These are phyloP conservation scores for Capreolus pygargus DNA, from an alignment of 2,113 vertebrate genomes.

Conservation along the genomic window DNA sequence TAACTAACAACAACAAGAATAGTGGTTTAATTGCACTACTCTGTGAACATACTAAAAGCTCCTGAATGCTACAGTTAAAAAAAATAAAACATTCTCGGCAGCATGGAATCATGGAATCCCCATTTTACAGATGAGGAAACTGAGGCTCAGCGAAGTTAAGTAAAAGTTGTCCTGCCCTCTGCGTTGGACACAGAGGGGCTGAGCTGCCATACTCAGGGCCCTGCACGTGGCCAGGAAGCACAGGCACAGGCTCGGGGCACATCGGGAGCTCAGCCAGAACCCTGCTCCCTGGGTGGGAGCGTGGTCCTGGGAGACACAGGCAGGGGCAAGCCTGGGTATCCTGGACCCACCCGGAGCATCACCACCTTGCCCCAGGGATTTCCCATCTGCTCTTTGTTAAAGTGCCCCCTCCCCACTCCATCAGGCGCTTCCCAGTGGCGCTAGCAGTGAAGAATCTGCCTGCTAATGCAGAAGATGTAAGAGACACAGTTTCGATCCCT, in stretches of 20 bases:
- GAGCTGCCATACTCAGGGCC: not conserved
- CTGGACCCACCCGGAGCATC: too few relatives aligned
- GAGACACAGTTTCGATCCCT: not conserved
- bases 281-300: not conserved
- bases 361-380: accelerated
- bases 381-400: not conserved
- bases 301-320: accelerated
- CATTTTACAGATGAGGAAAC: not conserved
- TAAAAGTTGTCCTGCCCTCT: not conserved
- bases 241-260: accelerated
- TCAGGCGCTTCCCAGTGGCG: not conserved
- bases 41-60: not conserved
- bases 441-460: not conserved
- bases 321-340: not conserved
- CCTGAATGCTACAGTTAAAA: accelerated
- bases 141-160: accelerated
- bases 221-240: accelerated
- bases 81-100: not conserved
- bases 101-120: not conserved
- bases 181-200: accelerated
- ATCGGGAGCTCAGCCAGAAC: not conserved
- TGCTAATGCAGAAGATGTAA: not conserved
- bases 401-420: not conserved
- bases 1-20: not conserved
- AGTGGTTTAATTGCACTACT: not conserved